Evolutionary conservation across 2,888 invertebrate genomes (phyloP).

Genomic region (Halocaridina rubra): DNA sequence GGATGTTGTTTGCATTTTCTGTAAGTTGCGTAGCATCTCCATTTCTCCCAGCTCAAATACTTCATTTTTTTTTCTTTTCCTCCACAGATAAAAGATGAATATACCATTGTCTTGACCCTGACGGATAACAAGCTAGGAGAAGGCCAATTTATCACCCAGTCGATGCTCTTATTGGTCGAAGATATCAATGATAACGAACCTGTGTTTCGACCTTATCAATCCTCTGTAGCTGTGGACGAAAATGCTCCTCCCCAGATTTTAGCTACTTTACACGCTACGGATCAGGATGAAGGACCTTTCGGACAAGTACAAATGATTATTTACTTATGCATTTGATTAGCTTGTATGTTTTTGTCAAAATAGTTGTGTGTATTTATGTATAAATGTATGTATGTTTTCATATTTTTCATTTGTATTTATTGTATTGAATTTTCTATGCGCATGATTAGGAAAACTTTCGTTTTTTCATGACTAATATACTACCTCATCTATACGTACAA

Average conservation of each 20-base stretch:
- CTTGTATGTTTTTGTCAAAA: no score
- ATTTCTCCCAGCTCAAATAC: no score
- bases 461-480: no score
- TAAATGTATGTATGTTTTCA: no score
- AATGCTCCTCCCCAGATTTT: conserved; percentile 79
- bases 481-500: no score
- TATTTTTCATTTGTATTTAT: no score
- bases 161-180: conserved; percentile 86
- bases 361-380: no score
- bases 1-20: no score
- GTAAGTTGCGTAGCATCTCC: no score
- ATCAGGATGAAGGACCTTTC: conserved; percentile 90
- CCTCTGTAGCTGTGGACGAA: conserved; percentile 84
- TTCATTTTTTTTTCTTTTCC: neutral
- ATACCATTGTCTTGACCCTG: conserved; percentile 86
- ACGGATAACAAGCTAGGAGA: conserved; percentile 89
- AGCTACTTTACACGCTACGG: conserved; percentile 85
- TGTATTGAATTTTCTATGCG: no score
- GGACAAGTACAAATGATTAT: conserved; percentile 86
- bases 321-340: no score
- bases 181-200: conserved; percentile 93
- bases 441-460: no score
- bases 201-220: conserved; percentile 85
- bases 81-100: conserved; percentile 84
- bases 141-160: conserved; percentile 89